Base-by-base conservation (phyloP, 2,113 vertebrate genomes). In the Chionomys nivalis region DNA sequence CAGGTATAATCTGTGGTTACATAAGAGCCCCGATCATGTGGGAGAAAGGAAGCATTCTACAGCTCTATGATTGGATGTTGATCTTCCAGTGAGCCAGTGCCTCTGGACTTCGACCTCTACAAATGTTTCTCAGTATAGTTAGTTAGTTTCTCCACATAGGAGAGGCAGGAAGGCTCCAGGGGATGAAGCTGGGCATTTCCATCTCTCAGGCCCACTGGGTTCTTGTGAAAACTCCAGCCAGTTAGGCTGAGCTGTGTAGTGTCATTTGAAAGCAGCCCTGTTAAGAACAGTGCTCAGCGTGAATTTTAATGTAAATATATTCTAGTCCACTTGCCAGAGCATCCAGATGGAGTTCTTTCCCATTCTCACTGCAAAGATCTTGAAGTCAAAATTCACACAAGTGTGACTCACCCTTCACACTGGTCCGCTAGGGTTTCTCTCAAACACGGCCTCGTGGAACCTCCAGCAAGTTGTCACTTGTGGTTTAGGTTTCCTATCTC, bases 301-400 rank as follows among this genome's bases (percentile, higher is more conserved):
- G 9, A 63, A 44, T 94, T 87, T 94, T 49, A 26, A 33, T 47
- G 82, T 17, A 3, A 36, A 4, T 58, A 5, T 9, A n/a, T 87
- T 87, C 47, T 12, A 39, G 33, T 63, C 17, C 8, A 9, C 42
- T 70, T 87, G n/a, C 33, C 10, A 42, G 61, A 87, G 4, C 33
- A 39, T 8, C 65, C 61, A 81, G 61, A 88, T 58, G 55, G 55
- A 58, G 17, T 36, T 33, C 31, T 7, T 31, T 89, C 33, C 72
- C 42, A 52, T n/a, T 63, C 58, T 79, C 58, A n/a, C 63, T 89
- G 8, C 7, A n/a, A 33, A 47, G n/a, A 70, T 42, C 7, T 12
- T 94, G 24, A 44, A 86, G 36, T 61, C 77, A 92, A 96, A 87
- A 66, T n/a, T 75, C 65, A 79, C 52, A 63, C 44, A 63, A 68